Evolutionary conservation across 2,888 invertebrate genomes (phyloP).

Genomic region (Dynastes grantii): DNA sequence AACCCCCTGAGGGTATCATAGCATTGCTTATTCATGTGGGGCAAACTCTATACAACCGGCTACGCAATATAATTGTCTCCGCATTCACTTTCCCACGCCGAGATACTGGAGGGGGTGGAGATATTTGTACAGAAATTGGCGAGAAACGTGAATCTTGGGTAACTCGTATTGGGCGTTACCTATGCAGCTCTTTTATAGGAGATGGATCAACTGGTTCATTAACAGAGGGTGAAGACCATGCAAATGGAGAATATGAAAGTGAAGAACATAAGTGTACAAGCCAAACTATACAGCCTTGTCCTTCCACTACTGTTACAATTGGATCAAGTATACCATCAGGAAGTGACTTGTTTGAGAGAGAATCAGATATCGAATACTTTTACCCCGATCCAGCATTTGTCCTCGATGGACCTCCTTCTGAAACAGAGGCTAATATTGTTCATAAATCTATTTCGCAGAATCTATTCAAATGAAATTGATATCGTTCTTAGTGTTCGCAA

Average conservation of each 20-base stretch:
- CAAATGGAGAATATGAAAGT: not conserved
- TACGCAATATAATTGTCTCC: not conserved
- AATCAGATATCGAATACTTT: constrained; percentile 16
- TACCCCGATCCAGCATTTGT: constrained; percentile 17
- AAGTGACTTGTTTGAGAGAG: constrained; percentile 2
- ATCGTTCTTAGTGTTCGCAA: not conserved
- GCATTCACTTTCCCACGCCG: not conserved
- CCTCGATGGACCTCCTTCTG: constrained; percentile 6
- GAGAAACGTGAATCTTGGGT: not conserved
- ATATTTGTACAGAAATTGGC: not conserved
- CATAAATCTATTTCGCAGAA: constrained; percentile 5
- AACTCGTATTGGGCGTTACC: not conserved
- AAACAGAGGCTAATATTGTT: not conserved
- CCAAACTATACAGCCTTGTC: not conserved
- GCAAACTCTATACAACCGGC: not conserved
- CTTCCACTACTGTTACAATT: constrained; percentile 1
- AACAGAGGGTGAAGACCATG: not conserved
- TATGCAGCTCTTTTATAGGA: not conserved
- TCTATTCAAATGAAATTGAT: not conserved
- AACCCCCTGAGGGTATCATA: not conserved
- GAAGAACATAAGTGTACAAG: not conserved
- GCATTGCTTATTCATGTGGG: not conserved
- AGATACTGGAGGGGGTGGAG: not conserved
- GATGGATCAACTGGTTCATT: not conserved
- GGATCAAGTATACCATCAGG: not conserved